Evolutionary conservation across 2,888 invertebrate genomes (phyloP), one percentile per base, ranked within the genome.

Genomic region (Dryadula phaetusa): DNA sequence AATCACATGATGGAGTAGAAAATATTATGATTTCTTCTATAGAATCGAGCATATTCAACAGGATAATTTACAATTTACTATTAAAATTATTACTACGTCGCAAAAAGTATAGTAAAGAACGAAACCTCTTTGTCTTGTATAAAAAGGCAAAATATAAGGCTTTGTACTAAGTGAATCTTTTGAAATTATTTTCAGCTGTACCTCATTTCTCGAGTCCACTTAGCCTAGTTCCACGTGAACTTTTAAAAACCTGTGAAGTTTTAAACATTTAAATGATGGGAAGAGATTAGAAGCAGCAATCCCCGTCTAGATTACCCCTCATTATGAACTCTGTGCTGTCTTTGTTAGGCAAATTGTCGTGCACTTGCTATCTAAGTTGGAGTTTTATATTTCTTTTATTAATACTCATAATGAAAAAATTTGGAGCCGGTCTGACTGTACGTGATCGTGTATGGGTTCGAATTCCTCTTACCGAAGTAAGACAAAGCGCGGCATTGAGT

Each of bases 161-260:
- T 42, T 61, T 32, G 20, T 32, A 34, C 25, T 34, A 46, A 62
- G 62, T 28, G 65, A 58, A 64, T 67, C 62, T 65, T 67, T 69
- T 52, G 49, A 44, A 66, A 66, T 52, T 66, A 66, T 64, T 56
- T 66, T 54, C 69, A 70, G 40, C 49, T 64, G 58, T 34, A 64
- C 56, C 61, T 66, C 70, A 66, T 70, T 70, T 62, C 69, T 46
- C 40, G 22, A 62, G 64, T 54, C 56, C 66, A 66, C 70, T 70
- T 69, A 69, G 66, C 70, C 70, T 49, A 70, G 63, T 69, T 70
- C 44, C 32, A 40, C 22, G 42, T 60, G 37, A 61, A 68, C 63
- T 70, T 62, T 64, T 56, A 37, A 62, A 62, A 54, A 47, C 32
- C 52, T 61, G 52, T 40, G 32, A 53, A 46, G 42, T 60, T 28